Percentiles rank a stretch among this genome's conserved stretches.
These are phyloP conservation scores for Cepaea hortensis DNA, from an alignment of 2,888 invertebrate genomes.

Conservation along the genomic window DNA sequence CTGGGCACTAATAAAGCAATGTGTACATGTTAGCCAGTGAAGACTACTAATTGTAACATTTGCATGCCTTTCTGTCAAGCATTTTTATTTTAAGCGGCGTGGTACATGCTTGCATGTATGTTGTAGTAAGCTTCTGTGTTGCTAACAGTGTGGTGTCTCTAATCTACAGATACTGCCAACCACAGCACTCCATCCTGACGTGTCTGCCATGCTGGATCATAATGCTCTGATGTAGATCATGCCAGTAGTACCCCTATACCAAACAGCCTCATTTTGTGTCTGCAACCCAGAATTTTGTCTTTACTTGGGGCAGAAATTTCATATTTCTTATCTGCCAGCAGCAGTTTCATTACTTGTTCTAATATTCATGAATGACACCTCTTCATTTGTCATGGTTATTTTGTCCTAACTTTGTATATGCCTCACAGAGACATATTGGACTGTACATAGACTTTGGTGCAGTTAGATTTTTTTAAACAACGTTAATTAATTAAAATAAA, in stretches of 20 bases:
- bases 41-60: not conserved
- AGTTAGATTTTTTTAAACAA: conserved; percentile 22
- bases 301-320: conserved; percentile 37
- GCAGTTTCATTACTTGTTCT: conserved; percentile 15
- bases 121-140: conserved; percentile 44
- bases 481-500: conserved; percentile 1
- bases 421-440: conserved; percentile 25
- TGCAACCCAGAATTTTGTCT: conserved; percentile 35
- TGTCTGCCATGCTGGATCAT: conserved; percentile 53
- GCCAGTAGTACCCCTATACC: conserved; percentile 33
- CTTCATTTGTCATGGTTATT: not conserved
- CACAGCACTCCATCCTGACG: conserved; percentile 46
- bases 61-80: not conserved
- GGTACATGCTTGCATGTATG: conserved; percentile 34
- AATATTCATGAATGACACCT: conserved; percentile 8
- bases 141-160: conserved; percentile 52
- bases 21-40: not conserved
- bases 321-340: conserved; percentile 18
- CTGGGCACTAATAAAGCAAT: too few species aligned
- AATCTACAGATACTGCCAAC: conserved; percentile 54
- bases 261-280: conserved; percentile 43
- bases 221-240: conserved; percentile 52
- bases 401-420: conserved; percentile 9
- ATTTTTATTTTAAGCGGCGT: not conserved
- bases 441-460: conserved; percentile 23